Evolutionary conservation across 2,888 invertebrate genomes (phyloP).

Genomic region (Opisthograptis luteolata): DNA sequence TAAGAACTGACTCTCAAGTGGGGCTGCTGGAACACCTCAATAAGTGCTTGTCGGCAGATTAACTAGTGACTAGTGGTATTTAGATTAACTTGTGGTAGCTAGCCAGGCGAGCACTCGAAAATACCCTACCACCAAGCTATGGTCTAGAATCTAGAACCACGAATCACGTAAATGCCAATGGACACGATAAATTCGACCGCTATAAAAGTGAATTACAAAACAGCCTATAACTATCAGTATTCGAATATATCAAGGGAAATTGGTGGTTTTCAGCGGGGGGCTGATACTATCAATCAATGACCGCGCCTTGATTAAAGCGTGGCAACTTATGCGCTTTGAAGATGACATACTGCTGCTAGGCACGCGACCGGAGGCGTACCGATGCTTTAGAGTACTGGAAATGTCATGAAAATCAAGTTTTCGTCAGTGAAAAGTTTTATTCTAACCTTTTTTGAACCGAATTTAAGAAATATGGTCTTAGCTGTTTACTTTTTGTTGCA

Average conservation of each 20-base stretch:
- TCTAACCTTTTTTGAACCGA: too few relatives aligned
- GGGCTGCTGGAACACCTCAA: too few relatives aligned
- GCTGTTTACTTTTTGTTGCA: too few relatives aligned
- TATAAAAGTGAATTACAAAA: background rate
- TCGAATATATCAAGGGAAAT: constrained; percentile 19
- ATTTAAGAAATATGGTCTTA: background rate
- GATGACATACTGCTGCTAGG: constrained; percentile 71
- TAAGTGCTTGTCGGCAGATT: too few relatives aligned
- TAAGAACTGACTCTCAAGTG: too few relatives aligned
- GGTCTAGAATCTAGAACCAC: too few relatives aligned
- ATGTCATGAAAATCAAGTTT: constrained; percentile 5
- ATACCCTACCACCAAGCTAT: too few relatives aligned
- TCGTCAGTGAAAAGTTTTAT: too few relatives aligned
- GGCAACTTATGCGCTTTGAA: constrained; percentile 73
- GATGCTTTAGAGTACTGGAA: constrained; percentile 17
- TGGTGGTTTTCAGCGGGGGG: constrained; percentile 40
- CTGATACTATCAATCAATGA: constrained; percentile 77
- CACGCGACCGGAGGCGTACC: constrained; percentile 57
- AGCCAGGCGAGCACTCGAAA: too few relatives aligned
- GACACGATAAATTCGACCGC: background rate
- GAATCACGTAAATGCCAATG: too few relatives aligned
- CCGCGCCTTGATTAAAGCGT: constrained; percentile 76
- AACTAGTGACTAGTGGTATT: too few relatives aligned
- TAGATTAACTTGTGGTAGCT: too few relatives aligned
- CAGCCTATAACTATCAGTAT: background rate